phyloP scores from a whole-genome alignment of 1,140 invertebrate genomes.

The Megalopta genalis region DNA sequence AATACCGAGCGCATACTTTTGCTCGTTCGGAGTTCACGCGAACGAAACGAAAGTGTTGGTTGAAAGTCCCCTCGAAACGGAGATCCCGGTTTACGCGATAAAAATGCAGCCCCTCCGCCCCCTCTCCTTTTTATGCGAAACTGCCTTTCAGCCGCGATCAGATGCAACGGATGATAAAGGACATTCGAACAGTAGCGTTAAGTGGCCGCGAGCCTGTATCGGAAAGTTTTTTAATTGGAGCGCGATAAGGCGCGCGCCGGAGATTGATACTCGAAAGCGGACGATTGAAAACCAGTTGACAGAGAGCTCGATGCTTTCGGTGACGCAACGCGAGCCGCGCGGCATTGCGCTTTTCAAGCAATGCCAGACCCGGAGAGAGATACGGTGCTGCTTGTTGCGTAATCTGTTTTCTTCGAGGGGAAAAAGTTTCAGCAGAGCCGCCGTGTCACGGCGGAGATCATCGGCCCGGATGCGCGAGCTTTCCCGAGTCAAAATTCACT shows the following conservation, averaged over 20 bases:
- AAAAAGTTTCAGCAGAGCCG: background rate
- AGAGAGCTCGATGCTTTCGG: background rate
- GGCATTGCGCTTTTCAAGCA: background rate
- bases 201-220: conserved; percentile 3
- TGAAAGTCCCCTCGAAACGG: background rate
- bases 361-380: background rate
- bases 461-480: too few species aligned
- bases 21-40: background rate
- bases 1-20: background rate
- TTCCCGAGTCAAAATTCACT: too few species aligned
- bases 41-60: background rate
- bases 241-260: background rate
- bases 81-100: background rate
- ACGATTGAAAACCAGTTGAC: conserved; percentile 2
- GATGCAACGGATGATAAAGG: background rate
- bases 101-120: background rate
- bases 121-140: background rate
- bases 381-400: background rate
- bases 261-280: background rate
- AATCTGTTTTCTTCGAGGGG: background rate
- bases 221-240: background rate
- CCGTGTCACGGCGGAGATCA: background rate
- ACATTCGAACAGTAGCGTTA: background rate
- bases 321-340: background rate
- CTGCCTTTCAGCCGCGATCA: background rate